These are phyloP conservation scores for Ceyx melanurus DNA, from an alignment of 2,113 vertebrate genomes.

Conservation along the genomic window DNA sequence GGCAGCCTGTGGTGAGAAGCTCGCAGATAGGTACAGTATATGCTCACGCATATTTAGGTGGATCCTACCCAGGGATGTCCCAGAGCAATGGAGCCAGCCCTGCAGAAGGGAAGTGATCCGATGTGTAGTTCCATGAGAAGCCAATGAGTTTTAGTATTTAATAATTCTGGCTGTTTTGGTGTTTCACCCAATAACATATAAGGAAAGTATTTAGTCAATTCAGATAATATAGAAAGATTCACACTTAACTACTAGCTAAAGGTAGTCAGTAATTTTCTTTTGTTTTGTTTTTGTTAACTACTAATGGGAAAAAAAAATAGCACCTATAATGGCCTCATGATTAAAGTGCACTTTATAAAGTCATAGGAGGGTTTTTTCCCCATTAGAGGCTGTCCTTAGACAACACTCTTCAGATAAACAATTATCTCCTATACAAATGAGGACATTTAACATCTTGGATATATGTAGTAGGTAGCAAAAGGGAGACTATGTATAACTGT, in stretches of 20 bases:
- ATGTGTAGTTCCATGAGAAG: background rate
- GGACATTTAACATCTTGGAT: background rate
- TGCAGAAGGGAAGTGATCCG: background rate
- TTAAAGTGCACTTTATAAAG: background rate
- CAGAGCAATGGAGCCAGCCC: background rate
- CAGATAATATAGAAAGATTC: background rate
- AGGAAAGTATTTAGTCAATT: background rate
- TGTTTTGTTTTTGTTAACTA: background rate
- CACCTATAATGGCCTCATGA: background rate
- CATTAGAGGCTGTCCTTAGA: background rate
- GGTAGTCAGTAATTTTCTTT: background rate
- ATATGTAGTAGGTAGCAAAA: background rate
- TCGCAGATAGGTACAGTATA: rapidly evolving
- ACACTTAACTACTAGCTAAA: background rate
- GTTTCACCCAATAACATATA: background rate
- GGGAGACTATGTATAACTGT: background rate
- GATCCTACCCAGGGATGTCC: background rate
- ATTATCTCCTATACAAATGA: background rate
- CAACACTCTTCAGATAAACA: background rate
- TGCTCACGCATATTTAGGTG: background rate
- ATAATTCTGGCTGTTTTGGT: background rate
- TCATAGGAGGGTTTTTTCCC: background rate
- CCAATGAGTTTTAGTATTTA: background rate
- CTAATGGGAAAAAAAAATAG: background rate
- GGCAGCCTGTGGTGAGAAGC: background rate